These are phyloP conservation scores for Junonia oenone DNA, from an alignment of 2,888 invertebrate species.

Conservation along the genomic window DNA sequence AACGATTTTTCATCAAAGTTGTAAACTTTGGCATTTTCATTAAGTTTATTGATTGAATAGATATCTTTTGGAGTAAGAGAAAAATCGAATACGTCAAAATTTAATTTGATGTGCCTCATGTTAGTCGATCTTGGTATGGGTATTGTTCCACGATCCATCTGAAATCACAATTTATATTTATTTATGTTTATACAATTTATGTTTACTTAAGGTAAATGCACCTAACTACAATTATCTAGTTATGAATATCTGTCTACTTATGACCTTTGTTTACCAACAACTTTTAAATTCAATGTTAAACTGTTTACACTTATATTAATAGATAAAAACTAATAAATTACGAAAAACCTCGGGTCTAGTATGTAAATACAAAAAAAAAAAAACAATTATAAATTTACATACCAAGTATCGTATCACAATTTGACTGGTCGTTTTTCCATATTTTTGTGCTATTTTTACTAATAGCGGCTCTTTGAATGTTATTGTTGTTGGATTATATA, in stretches of 20 bases:
- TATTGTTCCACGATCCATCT: slow-evolving; percentile 73
- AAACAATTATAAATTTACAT: slow-evolving; percentile 30
- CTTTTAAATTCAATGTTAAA: too few species aligned
- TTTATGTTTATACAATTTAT: too few species aligned
- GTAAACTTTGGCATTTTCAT: slow-evolving; percentile 50
- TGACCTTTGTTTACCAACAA: too few species aligned
- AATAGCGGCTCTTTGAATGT: slow-evolving; percentile 17
- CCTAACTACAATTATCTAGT: too few species aligned
- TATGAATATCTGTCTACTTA: too few species aligned
- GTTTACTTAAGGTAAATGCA: too few species aligned
- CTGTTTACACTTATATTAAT: neutral
- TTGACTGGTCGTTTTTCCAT: slow-evolving; percentile 4
- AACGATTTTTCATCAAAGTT: too few species aligned
- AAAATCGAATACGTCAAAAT: slow-evolving; percentile 77
- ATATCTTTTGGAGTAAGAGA: slow-evolving; percentile 76
- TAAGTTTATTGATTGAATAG: slow-evolving; percentile 63
- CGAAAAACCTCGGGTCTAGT: too few species aligned
- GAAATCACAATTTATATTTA: slow-evolving; percentile 15
- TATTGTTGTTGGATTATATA: neutral
- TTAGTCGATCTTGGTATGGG: slow-evolving; percentile 81
- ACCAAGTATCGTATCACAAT: slow-evolving; percentile 81
- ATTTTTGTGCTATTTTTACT: slow-evolving; percentile 2
- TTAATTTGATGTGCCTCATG: slow-evolving; percentile 66
- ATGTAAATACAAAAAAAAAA: neutral
- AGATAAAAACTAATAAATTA: too few species aligned